These are phyloP conservation scores for Caretta caretta DNA, from an alignment of 2,113 vertebrate genomes.

Conservation along the genomic window DNA sequence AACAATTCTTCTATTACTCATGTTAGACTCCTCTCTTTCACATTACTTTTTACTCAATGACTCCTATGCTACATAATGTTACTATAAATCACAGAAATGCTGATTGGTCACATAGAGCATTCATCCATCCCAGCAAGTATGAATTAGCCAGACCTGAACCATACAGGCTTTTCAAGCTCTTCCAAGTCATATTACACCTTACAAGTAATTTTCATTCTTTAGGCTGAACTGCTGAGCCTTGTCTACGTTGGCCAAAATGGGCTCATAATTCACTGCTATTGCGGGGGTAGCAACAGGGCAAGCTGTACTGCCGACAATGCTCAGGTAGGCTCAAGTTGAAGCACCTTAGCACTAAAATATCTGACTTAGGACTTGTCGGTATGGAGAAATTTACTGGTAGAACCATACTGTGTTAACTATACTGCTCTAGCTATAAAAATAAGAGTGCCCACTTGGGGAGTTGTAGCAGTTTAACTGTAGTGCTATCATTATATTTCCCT, in stretches of 20 bases:
- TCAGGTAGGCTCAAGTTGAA: background rate
- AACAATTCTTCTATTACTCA: background rate
- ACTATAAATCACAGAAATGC: background rate
- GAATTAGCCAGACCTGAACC: background rate
- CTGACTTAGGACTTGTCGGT: background rate
- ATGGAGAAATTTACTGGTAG: background rate
- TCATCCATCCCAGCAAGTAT: background rate
- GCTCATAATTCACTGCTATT: background rate
- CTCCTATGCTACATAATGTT: background rate
- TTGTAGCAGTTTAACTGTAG: background rate
- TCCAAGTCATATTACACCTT: background rate
- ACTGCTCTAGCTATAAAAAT: background rate
- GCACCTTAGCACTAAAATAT: background rate
- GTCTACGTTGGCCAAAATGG: background rate
- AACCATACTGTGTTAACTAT: background rate
- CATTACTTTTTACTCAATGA: background rate
- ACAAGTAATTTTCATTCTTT: background rate
- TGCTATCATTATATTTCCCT: background rate
- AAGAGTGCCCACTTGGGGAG: background rate
- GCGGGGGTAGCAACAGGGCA: background rate
- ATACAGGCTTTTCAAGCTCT: background rate
- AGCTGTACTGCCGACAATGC: background rate
- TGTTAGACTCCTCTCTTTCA: background rate
- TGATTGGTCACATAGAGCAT: background rate
- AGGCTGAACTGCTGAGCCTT: background rate